Conservation (phyloP, 2,888 invertebrate species). For the Conchocele bisecta region DNA sequence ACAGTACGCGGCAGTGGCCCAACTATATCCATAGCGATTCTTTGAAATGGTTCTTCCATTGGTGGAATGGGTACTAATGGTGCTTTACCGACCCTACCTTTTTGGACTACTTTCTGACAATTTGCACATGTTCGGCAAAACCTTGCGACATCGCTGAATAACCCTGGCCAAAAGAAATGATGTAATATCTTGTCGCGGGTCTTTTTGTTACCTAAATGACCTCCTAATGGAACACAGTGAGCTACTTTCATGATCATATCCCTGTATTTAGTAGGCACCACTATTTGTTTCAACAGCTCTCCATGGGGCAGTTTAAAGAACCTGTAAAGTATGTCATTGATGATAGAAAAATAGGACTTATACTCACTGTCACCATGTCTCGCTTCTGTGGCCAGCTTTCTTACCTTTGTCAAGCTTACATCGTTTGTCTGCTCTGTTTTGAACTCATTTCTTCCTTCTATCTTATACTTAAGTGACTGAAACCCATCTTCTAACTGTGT, state of each 20-base stretch:
- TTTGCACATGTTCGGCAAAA: constrained; percentile 2
- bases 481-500: no score
- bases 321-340: not conserved
- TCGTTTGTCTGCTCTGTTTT: not conserved
- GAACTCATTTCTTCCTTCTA: not conserved
- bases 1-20: not conserved
- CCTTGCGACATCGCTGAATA: constrained; percentile 2
- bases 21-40: constrained; percentile 2
- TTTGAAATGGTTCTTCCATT: constrained; percentile 3
- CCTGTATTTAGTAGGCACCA: not conserved
- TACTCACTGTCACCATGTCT: not conserved
- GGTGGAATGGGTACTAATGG: constrained; percentile 7
- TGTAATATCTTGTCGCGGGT: not conserved
- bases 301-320: not conserved
- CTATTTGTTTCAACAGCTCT: not conserved
- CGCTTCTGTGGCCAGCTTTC: not conserved
- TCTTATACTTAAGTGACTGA: no score
- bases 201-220: constrained; percentile 2
- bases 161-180: constrained; percentile 13
- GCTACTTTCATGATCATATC: not conserved
- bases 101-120: not conserved
- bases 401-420: not conserved
- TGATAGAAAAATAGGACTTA: not conserved
- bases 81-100: constrained; percentile 1
- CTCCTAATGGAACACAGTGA: not conserved